Conservation (phyloP, 2,113 vertebrate genomes). For the Hypomesus transpacificus region DNA sequence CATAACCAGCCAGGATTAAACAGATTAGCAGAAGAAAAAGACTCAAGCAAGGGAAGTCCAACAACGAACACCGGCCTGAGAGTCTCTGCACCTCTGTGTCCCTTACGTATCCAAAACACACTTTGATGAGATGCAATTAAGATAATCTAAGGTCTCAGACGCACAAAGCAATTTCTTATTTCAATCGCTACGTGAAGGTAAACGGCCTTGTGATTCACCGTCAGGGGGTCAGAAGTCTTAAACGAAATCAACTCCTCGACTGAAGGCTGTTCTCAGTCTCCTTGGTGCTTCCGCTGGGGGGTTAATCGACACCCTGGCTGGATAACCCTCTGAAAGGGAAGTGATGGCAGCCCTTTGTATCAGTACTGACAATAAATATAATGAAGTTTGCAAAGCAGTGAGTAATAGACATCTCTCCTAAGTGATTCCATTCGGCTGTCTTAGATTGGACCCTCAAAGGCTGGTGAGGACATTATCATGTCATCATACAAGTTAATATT, state of each 20-base stretch:
- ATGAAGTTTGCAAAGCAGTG: conserved; percentile 2
- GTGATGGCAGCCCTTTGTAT: background rate
- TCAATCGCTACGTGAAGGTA: background rate
- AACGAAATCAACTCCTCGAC: background rate
- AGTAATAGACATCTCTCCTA: background rate
- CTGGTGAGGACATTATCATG: background rate
- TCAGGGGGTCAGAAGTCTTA: background rate
- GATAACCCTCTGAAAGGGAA: background rate
- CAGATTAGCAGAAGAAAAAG: no score
- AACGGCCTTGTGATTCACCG: background rate
- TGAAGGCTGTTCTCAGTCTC: background rate
- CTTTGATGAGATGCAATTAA: background rate
- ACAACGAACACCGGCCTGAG: no score
- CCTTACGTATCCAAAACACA: no score
- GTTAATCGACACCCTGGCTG: background rate
- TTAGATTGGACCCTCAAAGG: background rate
- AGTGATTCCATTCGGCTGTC: background rate
- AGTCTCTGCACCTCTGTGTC: no score
- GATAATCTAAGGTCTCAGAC: background rate
- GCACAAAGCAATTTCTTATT: background rate
- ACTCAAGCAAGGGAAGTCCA: no score
- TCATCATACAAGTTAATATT: background rate
- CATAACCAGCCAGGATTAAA: no score
- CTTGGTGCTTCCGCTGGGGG: background rate
- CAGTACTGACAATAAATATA: background rate